Conservation (phyloP, 2,797 vertebrate genomes). For the Paramormyrops hopkinsi region DNA sequence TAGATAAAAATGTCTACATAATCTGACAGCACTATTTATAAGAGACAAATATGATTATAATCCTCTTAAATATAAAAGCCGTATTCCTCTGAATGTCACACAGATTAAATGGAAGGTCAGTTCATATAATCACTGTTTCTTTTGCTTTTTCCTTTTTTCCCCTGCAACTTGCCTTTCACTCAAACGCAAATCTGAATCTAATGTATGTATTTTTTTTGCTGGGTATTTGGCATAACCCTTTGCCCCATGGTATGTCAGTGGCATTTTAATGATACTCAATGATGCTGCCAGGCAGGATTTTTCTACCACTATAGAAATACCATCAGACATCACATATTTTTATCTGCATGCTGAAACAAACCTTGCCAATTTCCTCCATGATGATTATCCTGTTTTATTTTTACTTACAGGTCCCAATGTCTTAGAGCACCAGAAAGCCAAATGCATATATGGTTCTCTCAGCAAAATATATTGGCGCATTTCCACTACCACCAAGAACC, state of each 20-base stretch:
- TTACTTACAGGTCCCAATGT: neutral
- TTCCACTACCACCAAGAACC: neutral
- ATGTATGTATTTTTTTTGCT: neutral
- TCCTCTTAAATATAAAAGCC: neutral
- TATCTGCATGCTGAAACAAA: neutral
- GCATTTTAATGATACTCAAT: neutral
- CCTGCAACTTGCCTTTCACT: neutral
- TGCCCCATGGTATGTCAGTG: neutral
- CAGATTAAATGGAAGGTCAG: neutral
- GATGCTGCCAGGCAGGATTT: neutral
- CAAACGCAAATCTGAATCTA: neutral
- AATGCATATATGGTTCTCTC: neutral
- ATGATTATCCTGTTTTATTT: neutral
- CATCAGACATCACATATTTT: neutral
- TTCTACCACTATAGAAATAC: neutral
- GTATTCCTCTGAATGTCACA: neutral
- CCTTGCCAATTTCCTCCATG: neutral
- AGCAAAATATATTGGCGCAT: neutral
- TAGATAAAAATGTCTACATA: neutral
- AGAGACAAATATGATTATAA: neutral
- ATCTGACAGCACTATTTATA: neutral
- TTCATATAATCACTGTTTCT: constrained; percentile 6
- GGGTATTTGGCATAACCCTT: neutral
- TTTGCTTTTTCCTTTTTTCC: neutral
- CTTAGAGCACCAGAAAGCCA: neutral